Percentiles rank a stretch among this genome's conserved stretches.
Evolutionary conservation across 2,888 invertebrate species (phyloP).

Genomic region (Pemphredon lugubris): DNA sequence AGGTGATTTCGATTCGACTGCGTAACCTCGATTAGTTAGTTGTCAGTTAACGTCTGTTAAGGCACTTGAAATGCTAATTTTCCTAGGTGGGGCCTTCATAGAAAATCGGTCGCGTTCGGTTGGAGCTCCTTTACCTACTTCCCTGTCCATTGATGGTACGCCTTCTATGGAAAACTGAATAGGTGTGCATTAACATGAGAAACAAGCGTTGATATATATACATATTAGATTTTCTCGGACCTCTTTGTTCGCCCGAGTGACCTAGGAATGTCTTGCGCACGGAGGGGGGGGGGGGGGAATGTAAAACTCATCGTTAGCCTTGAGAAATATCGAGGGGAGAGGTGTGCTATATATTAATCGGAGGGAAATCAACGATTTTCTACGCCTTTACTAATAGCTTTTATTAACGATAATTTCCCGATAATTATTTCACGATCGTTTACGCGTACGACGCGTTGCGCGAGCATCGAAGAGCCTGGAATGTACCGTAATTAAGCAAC

Average conservation of each 20-base stretch:
- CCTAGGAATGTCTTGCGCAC: constrained; percentile 50
- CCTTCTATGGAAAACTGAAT: constrained; percentile 62
- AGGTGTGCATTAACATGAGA: constrained; percentile 61
- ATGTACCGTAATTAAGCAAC: neutral
- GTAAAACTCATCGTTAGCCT: constrained; percentile 23
- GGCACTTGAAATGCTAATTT: constrained; percentile 78
- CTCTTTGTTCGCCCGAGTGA: constrained; percentile 18
- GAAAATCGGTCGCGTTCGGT: constrained; percentile 62
- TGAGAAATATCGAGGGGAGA: neutral
- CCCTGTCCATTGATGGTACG: constrained; percentile 52
- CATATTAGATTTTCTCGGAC: constrained; percentile 31
- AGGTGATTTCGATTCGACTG: constrained; percentile 58
- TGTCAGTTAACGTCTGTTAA: constrained; percentile 69
- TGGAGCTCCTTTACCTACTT: constrained; percentile 51
- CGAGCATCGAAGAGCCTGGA: neutral
- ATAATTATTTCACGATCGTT: neutral
- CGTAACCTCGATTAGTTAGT: constrained; percentile 64
- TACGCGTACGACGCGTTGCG: neutral
- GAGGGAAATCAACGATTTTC: constrained; percentile 1
- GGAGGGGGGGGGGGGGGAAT: too few relatives aligned
- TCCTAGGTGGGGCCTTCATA: constrained; percentile 63
- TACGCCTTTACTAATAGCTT: neutral
- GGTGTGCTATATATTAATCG: neutral
- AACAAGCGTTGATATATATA: constrained; percentile 39
- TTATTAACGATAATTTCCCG: constrained; percentile 7